phyloP scores from a whole-genome alignment of 2,113 vertebrate species.

The Tachysurus vachellii region DNA sequence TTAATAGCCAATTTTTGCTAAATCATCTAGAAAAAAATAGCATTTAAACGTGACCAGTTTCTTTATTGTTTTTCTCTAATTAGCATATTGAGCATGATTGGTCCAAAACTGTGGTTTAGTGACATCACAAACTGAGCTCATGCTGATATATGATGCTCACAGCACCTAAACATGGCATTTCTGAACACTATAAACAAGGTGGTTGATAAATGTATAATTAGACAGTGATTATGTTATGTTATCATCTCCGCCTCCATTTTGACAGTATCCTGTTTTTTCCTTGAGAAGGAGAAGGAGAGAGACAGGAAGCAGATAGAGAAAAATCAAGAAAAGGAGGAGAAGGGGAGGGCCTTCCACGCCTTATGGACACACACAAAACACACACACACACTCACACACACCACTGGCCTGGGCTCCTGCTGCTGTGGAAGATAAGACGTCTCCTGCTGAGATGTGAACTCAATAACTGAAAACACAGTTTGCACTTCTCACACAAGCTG shows the following conservation, averaged over 20 bases:
- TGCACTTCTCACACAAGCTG: constrained; percentile 59
- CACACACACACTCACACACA: constrained; percentile 18
- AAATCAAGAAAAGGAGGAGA: constrained; percentile 21
- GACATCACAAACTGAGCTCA: background rate
- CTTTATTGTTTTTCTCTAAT: background rate
- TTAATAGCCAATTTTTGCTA: background rate
- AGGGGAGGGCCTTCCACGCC: constrained; percentile 14
- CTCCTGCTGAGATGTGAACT: constrained; percentile 60
- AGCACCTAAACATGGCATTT: background rate
- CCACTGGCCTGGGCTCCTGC: constrained; percentile 61
- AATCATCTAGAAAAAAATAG: background rate
- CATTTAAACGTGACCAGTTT: background rate
- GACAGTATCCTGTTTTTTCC: background rate
- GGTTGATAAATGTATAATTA: background rate
- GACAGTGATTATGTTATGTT: background rate
- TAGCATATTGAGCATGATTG: background rate
- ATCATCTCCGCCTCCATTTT: constrained; percentile 17
- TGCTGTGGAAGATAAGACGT: constrained; percentile 58
- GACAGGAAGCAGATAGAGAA: background rate
- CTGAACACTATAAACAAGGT: background rate
- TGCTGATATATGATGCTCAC: background rate
- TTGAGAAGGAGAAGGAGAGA: background rate
- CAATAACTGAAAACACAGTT: constrained; percentile 57
- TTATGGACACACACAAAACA: constrained; percentile 9
- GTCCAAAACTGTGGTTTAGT: too few relatives aligned